These are phyloP conservation scores for Nezara viridula DNA, from an alignment of 2,888 invertebrate genomes.

Conservation along the genomic window DNA sequence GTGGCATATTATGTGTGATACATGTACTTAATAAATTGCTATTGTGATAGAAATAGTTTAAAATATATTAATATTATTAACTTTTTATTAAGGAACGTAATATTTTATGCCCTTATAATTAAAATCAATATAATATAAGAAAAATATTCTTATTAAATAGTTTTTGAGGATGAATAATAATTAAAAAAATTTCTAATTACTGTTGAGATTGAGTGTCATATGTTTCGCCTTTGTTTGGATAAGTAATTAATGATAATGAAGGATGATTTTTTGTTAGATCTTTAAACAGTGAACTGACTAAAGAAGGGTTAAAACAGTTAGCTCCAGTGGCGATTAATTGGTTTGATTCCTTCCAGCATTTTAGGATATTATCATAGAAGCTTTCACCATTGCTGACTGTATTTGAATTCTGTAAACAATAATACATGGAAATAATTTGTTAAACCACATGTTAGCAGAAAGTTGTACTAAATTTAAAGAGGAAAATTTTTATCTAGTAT, in stretches of 20 bases:
- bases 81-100: background rate
- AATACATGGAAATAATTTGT: slow-evolving; percentile 42
- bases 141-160: background rate
- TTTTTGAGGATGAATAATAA: background rate
- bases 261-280: slow-evolving; percentile 69
- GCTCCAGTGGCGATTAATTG: slow-evolving; percentile 90
- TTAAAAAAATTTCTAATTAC: background rate
- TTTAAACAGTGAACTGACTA: slow-evolving; percentile 75
- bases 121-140: background rate
- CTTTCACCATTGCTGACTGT: slow-evolving; percentile 84
- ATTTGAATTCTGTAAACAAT: slow-evolving; percentile 73
- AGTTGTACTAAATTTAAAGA: background rate
- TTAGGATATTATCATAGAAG: slow-evolving; percentile 80
- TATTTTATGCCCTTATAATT: background rate
- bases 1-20: background rate
- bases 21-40: background rate
- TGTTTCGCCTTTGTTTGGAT: slow-evolving; percentile 93
- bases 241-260: slow-evolving; percentile 84
- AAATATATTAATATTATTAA: background rate
- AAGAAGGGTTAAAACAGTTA: slow-evolving; percentile 85
- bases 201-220: slow-evolving; percentile 73
- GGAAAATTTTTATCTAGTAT: slow-evolving; percentile 56
- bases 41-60: background rate
- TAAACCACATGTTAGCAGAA: background rate
- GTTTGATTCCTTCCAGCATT: slow-evolving; percentile 74